Evolutionary conservation across 2,113 vertebrate species (phyloP), one percentile per base, ranked within the genome.

Genomic region (Oceanites oceanicus): DNA sequence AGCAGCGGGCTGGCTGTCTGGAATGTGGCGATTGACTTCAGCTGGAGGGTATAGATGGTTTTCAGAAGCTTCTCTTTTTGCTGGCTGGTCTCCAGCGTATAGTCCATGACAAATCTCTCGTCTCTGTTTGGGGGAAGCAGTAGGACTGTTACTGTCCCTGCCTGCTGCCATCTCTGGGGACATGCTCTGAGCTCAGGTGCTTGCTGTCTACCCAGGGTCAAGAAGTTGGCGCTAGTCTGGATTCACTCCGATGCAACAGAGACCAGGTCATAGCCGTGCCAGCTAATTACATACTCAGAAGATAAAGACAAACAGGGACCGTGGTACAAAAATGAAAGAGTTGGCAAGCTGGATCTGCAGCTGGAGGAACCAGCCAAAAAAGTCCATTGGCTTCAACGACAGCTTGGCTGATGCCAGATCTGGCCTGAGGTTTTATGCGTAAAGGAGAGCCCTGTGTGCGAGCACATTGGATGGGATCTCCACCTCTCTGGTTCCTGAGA

Each of bases 61-160:
- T 95, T 97, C 71, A 98, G 84, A 78, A 98, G 96, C 29, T 98
- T 96, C 86, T 98, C 88, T 86, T 98, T 98, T 67, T 91, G 93
- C 53, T 95, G 96, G 5, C 71, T 94, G 61, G 66, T 95, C 84
- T 97, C 94, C 77, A 97, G 76, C 1, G 79, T 91, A 81, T 89
- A 73, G 36, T 97, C 97, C 98, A 98, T 98, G 94, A 18, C 56
- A 49, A 88, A 76, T 52, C 27, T 75, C 53, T 75, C 2, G 19
- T 79, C n/a, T 66, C 94, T 97, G 81, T 84, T 78, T 59, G 47
- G 29, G 36, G 38, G 22, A 92, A 96, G 72, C 58, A 75, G 38
- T 52, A 88, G n/a, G n/a, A 84, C 34, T 0, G 0, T 93, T 59
- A 75, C 23, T 61, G n/a, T 55, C 45, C 61, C 61, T 89, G 38